These are phyloP conservation scores for Callimorpha dominula DNA, from an alignment of 2,888 invertebrate genomes.

Conservation along the genomic window DNA sequence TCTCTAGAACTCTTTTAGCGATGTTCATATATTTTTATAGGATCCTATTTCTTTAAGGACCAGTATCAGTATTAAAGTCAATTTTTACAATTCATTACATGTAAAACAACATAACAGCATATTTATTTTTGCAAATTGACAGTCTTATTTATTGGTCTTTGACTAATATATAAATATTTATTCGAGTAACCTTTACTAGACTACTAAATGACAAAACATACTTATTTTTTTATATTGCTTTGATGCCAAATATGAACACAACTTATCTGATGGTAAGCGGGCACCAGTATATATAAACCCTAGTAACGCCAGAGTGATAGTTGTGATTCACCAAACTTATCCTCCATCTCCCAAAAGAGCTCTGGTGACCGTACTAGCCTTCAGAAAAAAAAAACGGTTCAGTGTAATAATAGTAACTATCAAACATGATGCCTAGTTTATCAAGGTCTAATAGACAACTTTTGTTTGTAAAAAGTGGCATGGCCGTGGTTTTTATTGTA, in stretches of 20 bases:
- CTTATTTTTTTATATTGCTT: neutral
- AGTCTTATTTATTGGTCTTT: constrained; percentile 23
- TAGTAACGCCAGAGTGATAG: too few relatives aligned
- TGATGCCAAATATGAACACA: too few relatives aligned
- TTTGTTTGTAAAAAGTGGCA: too few relatives aligned
- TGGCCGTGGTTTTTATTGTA: too few relatives aligned
- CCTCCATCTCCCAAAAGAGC: too few relatives aligned
- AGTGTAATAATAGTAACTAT: too few relatives aligned
- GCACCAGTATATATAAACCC: neutral
- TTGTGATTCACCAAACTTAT: too few relatives aligned
- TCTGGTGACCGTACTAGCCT: too few relatives aligned
- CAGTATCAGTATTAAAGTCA: constrained; percentile 29
- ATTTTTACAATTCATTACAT: constrained; percentile 11
- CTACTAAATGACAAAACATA: neutral
- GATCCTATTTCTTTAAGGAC: constrained; percentile 20
- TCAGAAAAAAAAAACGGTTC: too few relatives aligned
- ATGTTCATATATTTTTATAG: constrained; percentile 23
- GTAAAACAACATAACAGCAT: constrained; percentile 6
- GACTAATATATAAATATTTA: neutral
- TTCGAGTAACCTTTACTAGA: neutral
- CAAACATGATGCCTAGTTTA: too few relatives aligned
- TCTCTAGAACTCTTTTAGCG: neutral
- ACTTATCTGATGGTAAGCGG: neutral
- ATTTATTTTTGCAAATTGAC: constrained; percentile 37
- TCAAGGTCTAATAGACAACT: too few relatives aligned